Evolutionary conservation across 2,888 invertebrate genomes (phyloP).

Genomic region (Creontiades dilutus): DNA sequence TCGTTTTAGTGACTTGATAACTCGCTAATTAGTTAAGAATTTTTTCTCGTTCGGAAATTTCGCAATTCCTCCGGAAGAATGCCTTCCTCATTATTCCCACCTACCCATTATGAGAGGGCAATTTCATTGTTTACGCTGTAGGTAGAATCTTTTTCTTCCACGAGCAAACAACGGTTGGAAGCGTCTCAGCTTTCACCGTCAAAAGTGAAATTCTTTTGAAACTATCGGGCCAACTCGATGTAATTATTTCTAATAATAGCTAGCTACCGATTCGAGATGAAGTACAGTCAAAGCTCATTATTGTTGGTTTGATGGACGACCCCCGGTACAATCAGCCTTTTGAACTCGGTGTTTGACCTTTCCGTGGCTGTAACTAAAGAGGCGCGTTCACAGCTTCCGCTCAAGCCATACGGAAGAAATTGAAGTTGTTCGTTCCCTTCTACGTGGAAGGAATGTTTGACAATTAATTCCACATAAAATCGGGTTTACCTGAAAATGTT

Average conservation of each 20-base stretch:
- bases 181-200: neutral
- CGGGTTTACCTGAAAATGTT: too few relatives aligned
- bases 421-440: too few relatives aligned
- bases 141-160: neutral
- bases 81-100: too few relatives aligned
- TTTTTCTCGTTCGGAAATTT: too few relatives aligned
- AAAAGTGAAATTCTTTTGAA: conserved; percentile 34
- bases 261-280: neutral
- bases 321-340: neutral
- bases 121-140: neutral
- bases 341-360: conserved; percentile 6
- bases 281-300: neutral
- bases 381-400: neutral
- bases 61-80: too few relatives aligned
- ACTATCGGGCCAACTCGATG: neutral
- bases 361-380: neutral
- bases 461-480: too few relatives aligned
- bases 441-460: too few relatives aligned
- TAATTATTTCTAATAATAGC: conserved; percentile 27
- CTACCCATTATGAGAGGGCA: neutral
- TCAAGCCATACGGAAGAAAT: too few relatives aligned
- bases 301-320: neutral
- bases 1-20: too few relatives aligned
- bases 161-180: neutral
- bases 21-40: too few relatives aligned